These are phyloP conservation scores for Otus sunia DNA, from an alignment of 2,113 vertebrate species.

Conservation along the genomic window DNA sequence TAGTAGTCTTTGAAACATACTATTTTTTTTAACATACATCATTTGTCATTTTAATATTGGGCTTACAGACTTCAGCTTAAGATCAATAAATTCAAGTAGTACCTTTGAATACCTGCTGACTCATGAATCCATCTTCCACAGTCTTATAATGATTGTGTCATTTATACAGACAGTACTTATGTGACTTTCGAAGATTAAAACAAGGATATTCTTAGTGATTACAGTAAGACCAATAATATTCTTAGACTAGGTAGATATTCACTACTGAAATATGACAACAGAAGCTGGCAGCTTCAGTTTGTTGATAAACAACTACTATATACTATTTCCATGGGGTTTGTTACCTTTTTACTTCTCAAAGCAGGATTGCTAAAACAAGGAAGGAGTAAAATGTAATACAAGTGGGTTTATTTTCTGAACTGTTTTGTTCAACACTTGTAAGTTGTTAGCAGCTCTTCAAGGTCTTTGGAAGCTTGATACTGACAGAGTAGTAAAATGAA, in stretches of 20 bases:
- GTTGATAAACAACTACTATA: background rate
- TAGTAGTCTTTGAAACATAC: background rate
- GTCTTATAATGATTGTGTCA: background rate
- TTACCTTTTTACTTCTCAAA: background rate
- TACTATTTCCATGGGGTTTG: background rate
- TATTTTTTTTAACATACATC: background rate
- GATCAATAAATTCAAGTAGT: background rate
- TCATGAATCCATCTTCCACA: background rate
- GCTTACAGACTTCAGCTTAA: background rate
- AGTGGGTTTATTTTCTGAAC: background rate
- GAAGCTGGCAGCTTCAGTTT: background rate
- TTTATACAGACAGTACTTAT: background rate
- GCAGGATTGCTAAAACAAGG: background rate
- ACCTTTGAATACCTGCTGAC: background rate
- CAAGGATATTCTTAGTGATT: background rate
- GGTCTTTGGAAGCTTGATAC: background rate
- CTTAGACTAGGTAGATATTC: background rate
- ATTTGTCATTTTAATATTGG: background rate
- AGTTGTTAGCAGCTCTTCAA: background rate
- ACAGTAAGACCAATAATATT: background rate
- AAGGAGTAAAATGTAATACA: background rate
- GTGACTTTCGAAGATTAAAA: background rate
- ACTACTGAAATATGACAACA: background rate
- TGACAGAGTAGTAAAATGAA: background rate
- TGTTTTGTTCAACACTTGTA: background rate